Evolutionary conservation across 2,797 vertebrate species (phyloP).

Genomic region (Lindbergichthys nudifrons): DNA sequence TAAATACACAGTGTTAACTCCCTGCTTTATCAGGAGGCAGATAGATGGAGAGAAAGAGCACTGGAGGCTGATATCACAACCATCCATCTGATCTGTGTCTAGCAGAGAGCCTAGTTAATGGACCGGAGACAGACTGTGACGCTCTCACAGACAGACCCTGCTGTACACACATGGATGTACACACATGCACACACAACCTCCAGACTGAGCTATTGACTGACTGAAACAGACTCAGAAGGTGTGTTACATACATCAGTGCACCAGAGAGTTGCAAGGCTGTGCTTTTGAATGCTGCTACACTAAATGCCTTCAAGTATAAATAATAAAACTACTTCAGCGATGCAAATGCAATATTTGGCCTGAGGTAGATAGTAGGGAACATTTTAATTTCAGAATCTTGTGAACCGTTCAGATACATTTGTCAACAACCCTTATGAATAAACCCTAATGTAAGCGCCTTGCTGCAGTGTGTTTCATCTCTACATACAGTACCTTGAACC

Average conservation of each 20-base stretch:
- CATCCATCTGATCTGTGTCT: conserved; percentile 78
- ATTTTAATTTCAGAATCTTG: conserved; percentile 15
- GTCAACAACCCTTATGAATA: background rate
- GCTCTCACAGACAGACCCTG: conserved; percentile 64
- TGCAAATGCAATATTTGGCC: conserved; percentile 9
- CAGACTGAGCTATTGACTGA: conserved; percentile 72
- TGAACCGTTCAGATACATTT: conserved; percentile 14
- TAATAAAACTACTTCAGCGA: conserved; percentile 38
- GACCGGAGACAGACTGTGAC: conserved; percentile 79
- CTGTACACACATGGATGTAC: conserved; percentile 57
- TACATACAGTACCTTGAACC: conserved; percentile 91
- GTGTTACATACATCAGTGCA: conserved; percentile 60
- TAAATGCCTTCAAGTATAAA: conserved; percentile 45
- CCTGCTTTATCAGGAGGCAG: conserved; percentile 45
- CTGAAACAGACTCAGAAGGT: conserved; percentile 60
- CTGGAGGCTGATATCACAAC: conserved; percentile 68
- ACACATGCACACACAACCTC: conserved; percentile 39
- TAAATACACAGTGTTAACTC: conserved; percentile 65
- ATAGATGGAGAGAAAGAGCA: conserved; percentile 15
- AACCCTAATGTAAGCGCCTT: background rate
- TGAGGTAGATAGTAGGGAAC: background rate
- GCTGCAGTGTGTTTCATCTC: background rate
- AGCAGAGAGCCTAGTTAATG: conserved; percentile 79
- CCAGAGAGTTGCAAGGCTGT: conserved; percentile 38
- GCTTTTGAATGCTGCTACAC: conserved; percentile 32